A percentile compares a stretch with the other conserved stretches of the same genome.
These are phyloP conservation scores for Colius striatus DNA, from an alignment of 2,113 vertebrate species.

Conservation along the genomic window DNA sequence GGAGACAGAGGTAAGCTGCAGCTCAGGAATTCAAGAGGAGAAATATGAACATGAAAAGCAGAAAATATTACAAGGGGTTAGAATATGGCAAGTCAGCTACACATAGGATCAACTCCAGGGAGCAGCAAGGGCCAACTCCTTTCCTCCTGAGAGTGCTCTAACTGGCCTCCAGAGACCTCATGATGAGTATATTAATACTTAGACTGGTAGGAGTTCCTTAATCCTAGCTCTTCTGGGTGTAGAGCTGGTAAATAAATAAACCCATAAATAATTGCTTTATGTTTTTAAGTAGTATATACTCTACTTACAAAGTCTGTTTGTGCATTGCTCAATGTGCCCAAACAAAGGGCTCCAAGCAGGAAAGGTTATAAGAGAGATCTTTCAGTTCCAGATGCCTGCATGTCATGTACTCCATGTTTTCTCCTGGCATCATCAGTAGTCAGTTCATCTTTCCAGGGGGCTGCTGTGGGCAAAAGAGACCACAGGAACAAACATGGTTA, in stretches of 20 bases:
- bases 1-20: background rate
- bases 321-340: background rate
- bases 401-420: background rate
- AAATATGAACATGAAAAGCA: background rate
- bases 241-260: background rate
- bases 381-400: background rate
- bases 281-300: background rate
- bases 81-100: background rate
- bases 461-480: background rate
- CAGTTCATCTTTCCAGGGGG: background rate
- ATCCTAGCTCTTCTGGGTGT: background rate
- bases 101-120: background rate
- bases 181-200: background rate
- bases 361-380: background rate
- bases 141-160: background rate
- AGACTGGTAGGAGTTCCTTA: background rate
- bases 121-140: background rate
- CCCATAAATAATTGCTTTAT: background rate
- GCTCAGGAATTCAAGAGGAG: background rate
- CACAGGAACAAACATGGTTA: background rate
- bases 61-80: background rate
- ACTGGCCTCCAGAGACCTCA: background rate
- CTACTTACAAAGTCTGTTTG: background rate
- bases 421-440: background rate
- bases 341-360: background rate